A percentile compares a stretch with the other conserved stretches of the same genome.
These are phyloP conservation scores for Trichopria drosophilae DNA, from an alignment of 2,888 invertebrate species.

Conservation along the genomic window DNA sequence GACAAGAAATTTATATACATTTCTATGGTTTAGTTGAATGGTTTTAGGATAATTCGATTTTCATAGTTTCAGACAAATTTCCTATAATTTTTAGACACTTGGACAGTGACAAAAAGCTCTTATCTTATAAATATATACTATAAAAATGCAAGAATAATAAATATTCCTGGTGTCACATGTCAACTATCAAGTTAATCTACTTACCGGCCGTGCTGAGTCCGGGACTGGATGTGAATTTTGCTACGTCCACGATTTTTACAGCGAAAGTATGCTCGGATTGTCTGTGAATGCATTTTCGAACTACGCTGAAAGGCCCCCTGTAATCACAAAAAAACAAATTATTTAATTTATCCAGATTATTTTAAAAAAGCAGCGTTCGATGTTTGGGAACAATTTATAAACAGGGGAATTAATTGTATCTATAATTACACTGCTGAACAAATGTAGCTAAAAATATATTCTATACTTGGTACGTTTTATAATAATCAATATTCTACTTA, in stretches of 20 bases:
- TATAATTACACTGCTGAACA: not conserved
- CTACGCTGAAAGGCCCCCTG: constrained; percentile 96
- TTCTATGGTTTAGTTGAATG: no score
- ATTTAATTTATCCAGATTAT: not conserved
- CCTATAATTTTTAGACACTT: no score
- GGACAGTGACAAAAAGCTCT: no score
- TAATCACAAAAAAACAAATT: constrained; percentile 41
- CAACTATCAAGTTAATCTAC: no score
- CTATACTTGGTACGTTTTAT: not conserved
- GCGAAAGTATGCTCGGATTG: constrained; percentile 95
- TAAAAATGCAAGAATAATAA: no score
- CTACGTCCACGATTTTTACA: constrained; percentile 97
- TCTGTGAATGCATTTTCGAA: constrained; percentile 90
- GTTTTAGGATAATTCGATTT: no score
- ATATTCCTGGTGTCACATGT: no score
- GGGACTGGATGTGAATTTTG: constrained; percentile 94
- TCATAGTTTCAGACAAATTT: no score
- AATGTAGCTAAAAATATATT: not conserved
- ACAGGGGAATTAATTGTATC: not conserved
- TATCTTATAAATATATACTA: no score
- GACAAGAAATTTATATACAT: no score
- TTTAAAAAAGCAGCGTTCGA: no score
- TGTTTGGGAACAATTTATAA: not conserved
- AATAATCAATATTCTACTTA: no score
- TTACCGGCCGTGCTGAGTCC: constrained; percentile 94